Conservation (phyloP, 2,888 invertebrate species). For the Cataglyphis livida region DNA sequence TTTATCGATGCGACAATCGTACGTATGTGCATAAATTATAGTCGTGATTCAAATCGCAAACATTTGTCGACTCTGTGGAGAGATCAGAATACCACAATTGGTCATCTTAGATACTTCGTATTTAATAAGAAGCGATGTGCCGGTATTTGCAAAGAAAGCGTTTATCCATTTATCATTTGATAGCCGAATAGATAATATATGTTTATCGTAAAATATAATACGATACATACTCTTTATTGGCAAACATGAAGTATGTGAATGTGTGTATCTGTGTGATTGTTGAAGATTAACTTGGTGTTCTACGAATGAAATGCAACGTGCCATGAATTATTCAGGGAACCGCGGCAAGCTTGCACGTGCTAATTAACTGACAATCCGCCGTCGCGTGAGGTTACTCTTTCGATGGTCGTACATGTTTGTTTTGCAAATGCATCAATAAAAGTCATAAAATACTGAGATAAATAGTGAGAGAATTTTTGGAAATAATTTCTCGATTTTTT, state of each 20-base stretch:
- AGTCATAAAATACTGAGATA: conserved; percentile 8
- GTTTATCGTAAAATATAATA: neutral
- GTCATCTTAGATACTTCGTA: neutral
- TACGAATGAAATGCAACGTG: conserved; percentile 61
- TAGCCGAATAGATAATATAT: neutral
- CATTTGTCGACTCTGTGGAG: conserved; percentile 8
- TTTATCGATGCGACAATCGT: conserved; percentile 36
- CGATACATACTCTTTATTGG: neutral
- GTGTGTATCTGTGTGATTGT: conserved; percentile 16
- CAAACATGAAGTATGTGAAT: neutral
- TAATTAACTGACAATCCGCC: conserved; percentile 71
- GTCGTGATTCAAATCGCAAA: conserved; percentile 16
- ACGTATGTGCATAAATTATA: conserved; percentile 37
- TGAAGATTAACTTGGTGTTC: conserved; percentile 53
- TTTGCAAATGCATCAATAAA: conserved; percentile 35
- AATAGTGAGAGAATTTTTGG: neutral
- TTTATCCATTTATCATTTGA: neutral
- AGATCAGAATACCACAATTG: neutral
- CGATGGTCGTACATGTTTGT: conserved; percentile 49
- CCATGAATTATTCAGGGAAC: conserved; percentile 70
- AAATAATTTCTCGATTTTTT: conserved; percentile 22
- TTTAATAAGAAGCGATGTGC: neutral
- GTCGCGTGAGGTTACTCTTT: conserved; percentile 71
- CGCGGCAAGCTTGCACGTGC: conserved; percentile 65
- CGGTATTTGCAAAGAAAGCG: neutral